A percentile compares a stretch with the other conserved stretches of the same genome.
phyloP scores from a whole-genome alignment of 2,113 vertebrate genomes.

The Seriola rivoliana region DNA sequence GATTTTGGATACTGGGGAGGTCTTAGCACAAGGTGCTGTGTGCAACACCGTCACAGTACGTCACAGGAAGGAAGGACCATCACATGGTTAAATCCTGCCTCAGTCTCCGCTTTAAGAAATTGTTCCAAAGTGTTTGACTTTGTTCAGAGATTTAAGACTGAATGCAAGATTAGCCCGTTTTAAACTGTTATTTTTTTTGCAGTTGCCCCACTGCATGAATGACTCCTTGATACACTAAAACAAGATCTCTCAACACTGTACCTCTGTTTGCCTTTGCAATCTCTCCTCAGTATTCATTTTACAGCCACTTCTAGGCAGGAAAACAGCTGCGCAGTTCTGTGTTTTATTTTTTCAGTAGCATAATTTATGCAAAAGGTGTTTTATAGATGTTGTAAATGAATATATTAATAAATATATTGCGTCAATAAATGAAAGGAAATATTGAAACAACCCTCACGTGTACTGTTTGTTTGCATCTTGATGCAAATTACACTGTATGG shows the following conservation, averaged over 20 bases:
- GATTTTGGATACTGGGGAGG: constrained; percentile 13
- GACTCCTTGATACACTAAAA: constrained; percentile 43
- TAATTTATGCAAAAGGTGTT: constrained; percentile 82
- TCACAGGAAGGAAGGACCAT: neutral
- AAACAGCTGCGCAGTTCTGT: constrained; percentile 46
- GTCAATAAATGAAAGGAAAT: constrained; percentile 80
- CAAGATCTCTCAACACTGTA: constrained; percentile 35
- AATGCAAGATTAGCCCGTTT: neutral
- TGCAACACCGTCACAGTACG: constrained; percentile 1
- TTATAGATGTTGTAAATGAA: constrained; percentile 85
- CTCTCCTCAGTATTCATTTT: constrained; percentile 42
- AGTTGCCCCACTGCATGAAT: neutral
- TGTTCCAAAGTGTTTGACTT: neutral
- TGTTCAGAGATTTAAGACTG: constrained; percentile 20
- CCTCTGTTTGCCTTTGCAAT: constrained; percentile 45
- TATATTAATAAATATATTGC: constrained; percentile 82
- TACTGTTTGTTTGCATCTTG: constrained; percentile 1
- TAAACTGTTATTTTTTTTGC: neutral
- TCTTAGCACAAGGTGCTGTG: constrained; percentile 15
- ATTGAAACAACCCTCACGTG: constrained; percentile 2
- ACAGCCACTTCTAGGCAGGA: constrained; percentile 37
- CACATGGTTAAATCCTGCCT: neutral
- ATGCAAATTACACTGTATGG: neutral
- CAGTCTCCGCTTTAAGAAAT: neutral
- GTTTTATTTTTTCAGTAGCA: constrained; percentile 72